Evolutionary conservation across 37 sponge, comb jelly and placozoan species (phyloP).

Genomic region (Dysidea cf. avara): DNA sequence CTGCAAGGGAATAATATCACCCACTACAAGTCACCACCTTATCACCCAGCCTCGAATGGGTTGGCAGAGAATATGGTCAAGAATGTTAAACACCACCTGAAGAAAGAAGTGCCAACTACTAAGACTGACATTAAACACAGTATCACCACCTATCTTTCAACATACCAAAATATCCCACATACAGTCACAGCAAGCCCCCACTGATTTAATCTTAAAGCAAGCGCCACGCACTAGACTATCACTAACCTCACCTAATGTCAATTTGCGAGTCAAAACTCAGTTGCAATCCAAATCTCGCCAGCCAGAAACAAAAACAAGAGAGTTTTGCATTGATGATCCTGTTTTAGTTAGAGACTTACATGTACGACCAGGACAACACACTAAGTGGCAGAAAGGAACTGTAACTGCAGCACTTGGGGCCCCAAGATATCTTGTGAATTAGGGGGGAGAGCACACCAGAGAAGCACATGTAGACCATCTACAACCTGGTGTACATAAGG

Average conservation of each 20-base stretch:
- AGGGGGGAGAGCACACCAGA: background rate
- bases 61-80: no score
- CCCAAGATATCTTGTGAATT: background rate
- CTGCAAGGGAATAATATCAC: background rate
- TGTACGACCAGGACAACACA: background rate
- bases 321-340: background rate
- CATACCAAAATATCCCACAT: background rate
- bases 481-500: background rate
- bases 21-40: background rate
- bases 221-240: background rate
- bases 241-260: no score
- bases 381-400: background rate
- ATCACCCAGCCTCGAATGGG: no score
- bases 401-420: background rate
- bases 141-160: background rate
- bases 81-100: background rate
- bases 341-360: background rate
- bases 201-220: background rate
- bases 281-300: no score
- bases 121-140: background rate
- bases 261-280: no score
- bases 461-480: constrained; percentile 1
- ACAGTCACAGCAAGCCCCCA: background rate
- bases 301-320: no score
- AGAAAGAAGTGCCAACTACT: background rate